A percentile compares a stretch with the other conserved stretches of the same genome.
These are phyloP conservation scores for Acanthochromis polyacanthus DNA, from an alignment of 2,113 vertebrate genomes.

Conservation along the genomic window DNA sequence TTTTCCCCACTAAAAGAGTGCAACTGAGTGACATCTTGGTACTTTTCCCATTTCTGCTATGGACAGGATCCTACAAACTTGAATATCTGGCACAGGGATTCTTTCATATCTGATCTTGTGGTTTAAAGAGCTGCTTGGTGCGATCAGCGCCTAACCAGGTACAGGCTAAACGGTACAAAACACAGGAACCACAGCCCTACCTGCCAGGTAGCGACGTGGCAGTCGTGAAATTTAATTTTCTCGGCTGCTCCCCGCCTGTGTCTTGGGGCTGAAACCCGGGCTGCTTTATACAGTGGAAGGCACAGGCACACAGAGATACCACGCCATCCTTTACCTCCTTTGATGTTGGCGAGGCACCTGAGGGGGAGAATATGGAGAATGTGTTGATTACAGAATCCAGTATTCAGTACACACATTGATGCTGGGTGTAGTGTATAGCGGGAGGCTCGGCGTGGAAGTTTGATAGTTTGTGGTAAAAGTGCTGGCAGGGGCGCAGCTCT, in stretches of 20 bases:
- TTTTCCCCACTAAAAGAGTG: background rate
- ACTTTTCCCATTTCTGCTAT: background rate
- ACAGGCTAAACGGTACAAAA: slow-evolving; percentile 47
- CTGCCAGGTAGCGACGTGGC: slow-evolving; percentile 59
- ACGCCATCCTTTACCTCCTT: slow-evolving; percentile 72
- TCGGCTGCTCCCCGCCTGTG: slow-evolving; percentile 65
- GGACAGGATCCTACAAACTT: slow-evolving; percentile 8
- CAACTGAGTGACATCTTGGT: slow-evolving; percentile 21
- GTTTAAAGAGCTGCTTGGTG: slow-evolving; percentile 36
- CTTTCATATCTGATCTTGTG: slow-evolving; percentile 58
- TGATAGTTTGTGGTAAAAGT: slow-evolving; percentile 66
- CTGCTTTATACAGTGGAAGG: slow-evolving; percentile 66
- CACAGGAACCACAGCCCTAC: slow-evolving; percentile 56
- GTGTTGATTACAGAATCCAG: slow-evolving; percentile 71
- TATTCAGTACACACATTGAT: slow-evolving; percentile 72
- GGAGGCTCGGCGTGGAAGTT: slow-evolving; percentile 56
- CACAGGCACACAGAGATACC: slow-evolving; percentile 74
- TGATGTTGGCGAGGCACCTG: slow-evolving; percentile 77
- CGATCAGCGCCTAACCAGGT: slow-evolving; percentile 57
- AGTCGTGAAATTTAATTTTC: slow-evolving; percentile 74
- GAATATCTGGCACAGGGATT: slow-evolving; percentile 22
- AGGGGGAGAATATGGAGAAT: slow-evolving; percentile 71
- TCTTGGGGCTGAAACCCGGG: slow-evolving; percentile 68
- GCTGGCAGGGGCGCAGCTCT: slow-evolving; percentile 51
- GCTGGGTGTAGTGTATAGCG: slow-evolving; percentile 40